Evolutionary conservation across 2,113 vertebrate species (phyloP), one percentile per base, ranked within the genome.

Genomic region (Gadus macrocephalus): DNA sequence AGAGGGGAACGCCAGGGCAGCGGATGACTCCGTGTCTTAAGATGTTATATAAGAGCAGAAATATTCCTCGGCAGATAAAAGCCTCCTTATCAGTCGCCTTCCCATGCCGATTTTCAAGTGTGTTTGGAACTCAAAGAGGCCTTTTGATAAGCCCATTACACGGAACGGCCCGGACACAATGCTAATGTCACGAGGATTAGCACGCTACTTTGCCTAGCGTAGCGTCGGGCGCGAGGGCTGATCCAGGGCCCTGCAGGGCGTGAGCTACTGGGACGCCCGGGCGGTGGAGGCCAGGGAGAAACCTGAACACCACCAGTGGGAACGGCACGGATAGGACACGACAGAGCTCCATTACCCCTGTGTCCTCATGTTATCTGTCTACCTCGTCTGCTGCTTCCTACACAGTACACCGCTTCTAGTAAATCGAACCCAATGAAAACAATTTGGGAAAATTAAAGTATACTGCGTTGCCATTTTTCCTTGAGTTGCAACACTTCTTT

Each of bases 111-210:
- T 88, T 88, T 86, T 79, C 80, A 82, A 81, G 81, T 74, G 78
- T 69, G 28, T 79, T 84, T 78, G 68, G 79, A 49, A 78, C 85
- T 91, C 83, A 89, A 89, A 88, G 85, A 78, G 73, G 72, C 64
- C 80, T 82, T 88, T 90, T 91, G 83, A 89, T 89, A 91, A 91
- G 87, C 80, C 69, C 78, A 81, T 91, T 91, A 90, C 79, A 83
- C 64, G 85, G 86, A 90, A 90, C 88, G 66, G 83, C 80, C 78
- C 27, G 74, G 84, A 85, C 86, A 89, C 85, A 90, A 84, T 88
- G 78, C 81, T 83, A 81, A 90, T 89, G 88, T 90, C 86, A 87
- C 86, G 77, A 85, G 82, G 88, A 88, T 90, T 90, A 88, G 84
- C 86, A 85, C 69, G 85, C 75, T 85, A 89, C 84, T 87, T 90